Evolutionary conservation across 2,113 vertebrate species (phyloP).

Genomic region (Danio rerio): GRCz12tu NC_133179.1:4044001-4044500

Average conservation of each 20-base stretch:
- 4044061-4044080: not conserved
- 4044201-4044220: not conserved
- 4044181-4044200: not conserved
- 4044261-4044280: not conserved
- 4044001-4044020: not conserved
- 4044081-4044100: not conserved
- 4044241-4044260: not conserved
- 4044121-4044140: not conserved
- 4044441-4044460: not conserved
- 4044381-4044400: not conserved
- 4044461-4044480: not conserved
- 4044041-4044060: not conserved
- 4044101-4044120: not conserved
- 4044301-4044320: not conserved
- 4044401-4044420: not conserved
- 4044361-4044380: not conserved
- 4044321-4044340: not conserved
- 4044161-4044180: not conserved
- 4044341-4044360: not conserved
- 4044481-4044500: not conserved
- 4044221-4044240: not conserved
- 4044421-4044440: not conserved
- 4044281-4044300: not conserved
- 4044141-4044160: not conserved
- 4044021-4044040: slow-evolving; percentile 14